phyloP scores from a whole-genome alignment of 2,888 invertebrate genomes.

The Synanthedon myopaeformis region DNA sequence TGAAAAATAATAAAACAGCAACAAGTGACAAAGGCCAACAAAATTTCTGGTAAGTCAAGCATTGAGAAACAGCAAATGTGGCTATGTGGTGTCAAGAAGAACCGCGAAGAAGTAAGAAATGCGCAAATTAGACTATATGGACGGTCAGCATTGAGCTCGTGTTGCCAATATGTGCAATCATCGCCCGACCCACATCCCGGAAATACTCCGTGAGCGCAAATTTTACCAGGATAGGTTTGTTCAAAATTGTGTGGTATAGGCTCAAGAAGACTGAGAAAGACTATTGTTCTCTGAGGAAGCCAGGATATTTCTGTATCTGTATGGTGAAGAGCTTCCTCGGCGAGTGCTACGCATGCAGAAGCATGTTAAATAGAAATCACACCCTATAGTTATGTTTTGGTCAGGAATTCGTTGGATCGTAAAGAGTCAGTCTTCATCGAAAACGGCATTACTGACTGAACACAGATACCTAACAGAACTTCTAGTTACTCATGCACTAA shows the following conservation, averaged over 20 bases:
- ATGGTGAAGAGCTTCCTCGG: neutral
- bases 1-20: neutral
- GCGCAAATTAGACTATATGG: conserved; percentile 2
- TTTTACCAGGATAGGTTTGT: neutral
- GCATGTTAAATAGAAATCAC: conserved; percentile 6
- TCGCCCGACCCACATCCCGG: conserved; percentile 1
- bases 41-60: neutral
- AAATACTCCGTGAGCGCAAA: conserved; percentile 2
- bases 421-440: conserved; percentile 7
- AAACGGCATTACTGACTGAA: conserved; percentile 7
- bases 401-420: conserved; percentile 3
- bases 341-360: conserved; percentile 2
- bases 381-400: conserved; percentile 5
- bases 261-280: conserved; percentile 1
- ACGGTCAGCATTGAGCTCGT: neutral
- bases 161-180: conserved; percentile 1
- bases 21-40: neutral
- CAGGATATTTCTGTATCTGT: neutral
- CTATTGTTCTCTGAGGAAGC: conserved; percentile 3
- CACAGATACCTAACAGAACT: conserved; percentile 6
- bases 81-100: neutral
- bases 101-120: conserved; percentile 1
- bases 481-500: neutral
- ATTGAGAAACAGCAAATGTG: neutral
- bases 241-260: conserved; percentile 1